phyloP scores from a whole-genome alignment of 2,888 invertebrate species.

The Cacoxenus indagator region DNA sequence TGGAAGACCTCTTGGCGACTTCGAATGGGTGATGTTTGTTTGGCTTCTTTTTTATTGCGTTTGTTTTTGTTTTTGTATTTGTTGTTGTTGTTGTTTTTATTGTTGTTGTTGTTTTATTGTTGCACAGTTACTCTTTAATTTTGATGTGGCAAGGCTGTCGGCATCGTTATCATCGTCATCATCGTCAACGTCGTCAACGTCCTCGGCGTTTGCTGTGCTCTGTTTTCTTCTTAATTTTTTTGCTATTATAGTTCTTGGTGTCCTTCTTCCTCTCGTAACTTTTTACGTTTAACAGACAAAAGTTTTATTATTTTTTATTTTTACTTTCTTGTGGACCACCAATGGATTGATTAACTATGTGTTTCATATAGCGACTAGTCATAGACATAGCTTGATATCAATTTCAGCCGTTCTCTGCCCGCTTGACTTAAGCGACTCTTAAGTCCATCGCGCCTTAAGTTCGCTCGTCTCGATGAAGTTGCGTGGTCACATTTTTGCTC shows the following conservation, averaged over 20 bases:
- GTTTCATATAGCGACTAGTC: conserved; percentile 51
- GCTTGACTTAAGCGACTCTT: too few relatives aligned
- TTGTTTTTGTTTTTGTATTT: neutral
- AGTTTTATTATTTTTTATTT: too few relatives aligned
- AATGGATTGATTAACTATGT: conserved; percentile 61
- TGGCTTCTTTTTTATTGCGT: neutral
- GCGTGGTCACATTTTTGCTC: too few relatives aligned
- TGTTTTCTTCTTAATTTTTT: too few relatives aligned
- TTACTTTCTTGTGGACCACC: conserved; percentile 43
- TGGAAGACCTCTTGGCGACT: neutral
- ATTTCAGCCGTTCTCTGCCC: neutral
- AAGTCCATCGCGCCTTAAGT: too few relatives aligned
- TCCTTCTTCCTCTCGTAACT: neutral
- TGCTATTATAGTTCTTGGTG: neutral
- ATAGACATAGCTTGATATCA: neutral
- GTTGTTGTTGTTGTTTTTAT: neutral
- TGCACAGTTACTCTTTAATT: neutral
- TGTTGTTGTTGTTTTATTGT: too few relatives aligned
- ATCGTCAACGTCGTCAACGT: neutral
- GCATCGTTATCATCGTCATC: neutral
- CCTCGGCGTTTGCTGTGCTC: too few relatives aligned
- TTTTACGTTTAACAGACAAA: too few relatives aligned
- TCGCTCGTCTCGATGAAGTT: too few relatives aligned
- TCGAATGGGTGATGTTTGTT: neutral
- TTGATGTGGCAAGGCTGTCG: neutral